Conservation (phyloP, 2,113 vertebrate genomes). For the Aramus guarauna region DNA sequence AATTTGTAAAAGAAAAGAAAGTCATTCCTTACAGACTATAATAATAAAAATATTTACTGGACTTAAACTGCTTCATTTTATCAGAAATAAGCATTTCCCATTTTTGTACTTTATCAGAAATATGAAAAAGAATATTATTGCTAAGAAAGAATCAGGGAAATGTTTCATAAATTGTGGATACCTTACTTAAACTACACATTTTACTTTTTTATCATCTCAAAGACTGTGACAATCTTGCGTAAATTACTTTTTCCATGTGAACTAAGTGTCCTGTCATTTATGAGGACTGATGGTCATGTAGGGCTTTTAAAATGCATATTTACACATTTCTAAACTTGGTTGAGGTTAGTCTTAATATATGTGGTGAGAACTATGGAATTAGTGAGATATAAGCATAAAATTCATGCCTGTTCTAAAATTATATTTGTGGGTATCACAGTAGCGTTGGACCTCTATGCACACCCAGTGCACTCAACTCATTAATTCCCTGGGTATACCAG, state of each 20-base stretch:
- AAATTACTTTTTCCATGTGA: background rate
- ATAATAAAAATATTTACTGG: background rate
- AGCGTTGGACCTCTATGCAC: fast-evolving
- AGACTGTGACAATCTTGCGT: background rate
- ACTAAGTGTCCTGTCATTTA: background rate
- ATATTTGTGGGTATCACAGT: background rate
- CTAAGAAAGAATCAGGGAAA: background rate
- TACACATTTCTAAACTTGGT: background rate
- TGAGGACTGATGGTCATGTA: background rate
- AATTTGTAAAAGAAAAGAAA: background rate
- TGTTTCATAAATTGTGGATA: background rate
- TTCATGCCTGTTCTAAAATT: background rate
- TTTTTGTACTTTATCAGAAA: background rate
- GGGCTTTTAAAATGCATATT: background rate
- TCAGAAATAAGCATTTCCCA: background rate
- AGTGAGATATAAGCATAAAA: background rate
- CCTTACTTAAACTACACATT: background rate
- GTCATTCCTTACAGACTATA: background rate
- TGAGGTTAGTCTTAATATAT: background rate
- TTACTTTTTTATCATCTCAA: background rate
- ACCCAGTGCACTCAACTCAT: background rate
- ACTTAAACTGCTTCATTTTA: background rate
- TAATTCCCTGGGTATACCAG: background rate
- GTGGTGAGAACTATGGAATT: background rate
- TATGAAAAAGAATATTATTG: background rate